A percentile compares a stretch with the other conserved stretches of the same genome.
These are phyloP conservation scores for Hybognathus amarus DNA, from an alignment of 2,797 vertebrate genomes.

Conservation along the genomic window DNA sequence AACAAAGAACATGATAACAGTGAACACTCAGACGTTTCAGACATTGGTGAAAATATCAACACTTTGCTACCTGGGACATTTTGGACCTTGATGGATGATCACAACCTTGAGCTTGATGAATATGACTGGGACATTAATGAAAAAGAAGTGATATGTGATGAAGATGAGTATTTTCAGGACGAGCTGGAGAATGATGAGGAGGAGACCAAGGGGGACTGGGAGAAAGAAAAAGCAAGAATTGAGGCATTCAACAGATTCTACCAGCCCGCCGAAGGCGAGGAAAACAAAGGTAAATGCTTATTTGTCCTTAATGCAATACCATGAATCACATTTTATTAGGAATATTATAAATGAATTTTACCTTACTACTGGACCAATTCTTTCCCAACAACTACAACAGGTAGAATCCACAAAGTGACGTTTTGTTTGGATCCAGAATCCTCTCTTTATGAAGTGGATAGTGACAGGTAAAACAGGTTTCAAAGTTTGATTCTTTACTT, in stretches of 20 bases:
- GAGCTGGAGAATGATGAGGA: slow-evolving; percentile 51
- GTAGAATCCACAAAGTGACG: slow-evolving; percentile 72
- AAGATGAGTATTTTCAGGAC: slow-evolving; percentile 33
- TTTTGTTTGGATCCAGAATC: slow-evolving; percentile 68
- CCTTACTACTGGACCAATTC: background rate
- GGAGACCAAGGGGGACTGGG: slow-evolving; percentile 70
- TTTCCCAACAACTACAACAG: slow-evolving; percentile 60
- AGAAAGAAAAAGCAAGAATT: slow-evolving; percentile 74
- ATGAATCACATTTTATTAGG: background rate
- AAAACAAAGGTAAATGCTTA: slow-evolving; percentile 45
- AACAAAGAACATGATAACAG: background rate
- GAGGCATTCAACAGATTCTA: slow-evolving; percentile 76
- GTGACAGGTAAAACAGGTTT: slow-evolving; percentile 68
- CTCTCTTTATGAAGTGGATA: slow-evolving; percentile 71
- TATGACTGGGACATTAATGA: slow-evolving; percentile 55
- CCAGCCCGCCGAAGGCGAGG: slow-evolving; percentile 58
- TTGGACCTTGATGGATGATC: slow-evolving; percentile 45
- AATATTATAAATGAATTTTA: background rate
- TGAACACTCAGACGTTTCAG: slow-evolving; percentile 30
- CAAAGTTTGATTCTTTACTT: background rate
- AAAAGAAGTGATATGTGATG: slow-evolving; percentile 43
- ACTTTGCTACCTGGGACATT: slow-evolving; percentile 26
- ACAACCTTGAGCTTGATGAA: slow-evolving; percentile 44
- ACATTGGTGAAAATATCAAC: slow-evolving; percentile 50
- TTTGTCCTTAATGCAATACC: background rate